These are phyloP conservation scores for Euura lappo DNA, from an alignment of 1,140 invertebrate species.

Conservation along the genomic window DNA sequence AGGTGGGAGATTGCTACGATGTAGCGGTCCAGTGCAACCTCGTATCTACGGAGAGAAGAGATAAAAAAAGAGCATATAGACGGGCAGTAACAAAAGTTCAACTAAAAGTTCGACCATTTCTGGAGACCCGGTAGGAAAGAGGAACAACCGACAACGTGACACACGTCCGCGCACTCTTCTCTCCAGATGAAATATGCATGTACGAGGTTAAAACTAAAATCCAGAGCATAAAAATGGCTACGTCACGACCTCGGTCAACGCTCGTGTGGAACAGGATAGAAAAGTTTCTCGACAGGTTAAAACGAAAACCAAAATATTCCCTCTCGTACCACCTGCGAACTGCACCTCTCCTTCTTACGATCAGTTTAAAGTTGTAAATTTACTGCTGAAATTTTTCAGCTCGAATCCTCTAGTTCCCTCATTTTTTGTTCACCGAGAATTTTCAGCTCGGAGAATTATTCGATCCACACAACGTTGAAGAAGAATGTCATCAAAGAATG, in stretches of 20 bases:
- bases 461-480: too few species aligned
- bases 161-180: conserved; percentile 38
- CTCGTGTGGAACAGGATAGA: conserved; percentile 18
- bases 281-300: not conserved
- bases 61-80: not conserved
- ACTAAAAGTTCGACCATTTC: conserved; percentile 40
- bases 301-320: conserved; percentile 7
- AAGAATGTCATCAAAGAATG: too few species aligned
- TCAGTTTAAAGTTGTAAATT: not conserved
- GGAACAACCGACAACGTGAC: conserved; percentile 29
- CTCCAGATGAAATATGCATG: conserved; percentile 49
- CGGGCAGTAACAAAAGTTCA: conserved; percentile 13
- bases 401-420: not conserved
- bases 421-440: not conserved
- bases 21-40: not conserved
- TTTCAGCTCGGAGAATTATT: too few species aligned
- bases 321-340: not conserved
- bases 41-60: not conserved
- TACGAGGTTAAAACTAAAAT: conserved; percentile 48
- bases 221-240: conserved; percentile 39
- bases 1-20: not conserved
- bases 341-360: not conserved
- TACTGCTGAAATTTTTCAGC: not conserved
- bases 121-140: conserved; percentile 25
- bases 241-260: conserved; percentile 18